These are phyloP conservation scores for Caenorhabditis virilis DNA, from an alignment of 2,888 invertebrate species.

Conservation along the genomic window DNA sequence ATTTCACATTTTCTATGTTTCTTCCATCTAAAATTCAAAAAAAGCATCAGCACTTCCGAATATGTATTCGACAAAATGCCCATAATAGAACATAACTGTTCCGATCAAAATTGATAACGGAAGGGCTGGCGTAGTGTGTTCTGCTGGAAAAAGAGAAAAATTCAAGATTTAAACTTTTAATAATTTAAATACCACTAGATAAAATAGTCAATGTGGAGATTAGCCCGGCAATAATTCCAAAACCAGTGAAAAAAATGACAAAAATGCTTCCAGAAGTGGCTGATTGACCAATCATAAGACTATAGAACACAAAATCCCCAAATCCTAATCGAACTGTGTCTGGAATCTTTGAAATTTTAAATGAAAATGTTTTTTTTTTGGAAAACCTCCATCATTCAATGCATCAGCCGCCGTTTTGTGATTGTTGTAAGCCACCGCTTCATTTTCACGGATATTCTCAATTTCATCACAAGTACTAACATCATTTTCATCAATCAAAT, in stretches of 20 bases:
- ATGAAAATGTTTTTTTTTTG: neutral
- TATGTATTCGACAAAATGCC: too few species aligned
- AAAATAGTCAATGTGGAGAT: constrained; percentile 50
- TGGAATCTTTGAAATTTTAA: constrained; percentile 17
- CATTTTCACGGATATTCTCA: neutral
- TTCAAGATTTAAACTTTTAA: neutral
- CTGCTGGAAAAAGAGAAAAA: constrained; percentile 28
- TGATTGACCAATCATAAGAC: constrained; percentile 59
- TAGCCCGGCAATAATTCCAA: constrained; percentile 56
- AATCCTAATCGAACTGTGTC: constrained; percentile 58
- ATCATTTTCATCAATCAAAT: neutral
- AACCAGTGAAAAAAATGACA: constrained; percentile 42
- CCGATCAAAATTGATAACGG: constrained; percentile 45
- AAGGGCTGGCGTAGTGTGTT: constrained; percentile 55
- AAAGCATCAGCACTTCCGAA: too few species aligned
- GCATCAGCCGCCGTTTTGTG: constrained; percentile 43
- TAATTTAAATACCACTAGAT: constrained; percentile 20
- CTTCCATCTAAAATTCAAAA: too few species aligned
- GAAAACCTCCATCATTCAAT: constrained; percentile 38
- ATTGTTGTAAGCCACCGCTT: neutral
- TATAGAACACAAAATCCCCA: constrained; percentile 64
- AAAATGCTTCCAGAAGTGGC: constrained; percentile 43
- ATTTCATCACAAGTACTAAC: neutral
- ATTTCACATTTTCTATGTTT: too few species aligned
- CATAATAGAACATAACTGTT: constrained; percentile 1